These are phyloP conservation scores for Falco naumanni DNA, from an alignment of 2,797 vertebrate species.

Conservation along the genomic window DNA sequence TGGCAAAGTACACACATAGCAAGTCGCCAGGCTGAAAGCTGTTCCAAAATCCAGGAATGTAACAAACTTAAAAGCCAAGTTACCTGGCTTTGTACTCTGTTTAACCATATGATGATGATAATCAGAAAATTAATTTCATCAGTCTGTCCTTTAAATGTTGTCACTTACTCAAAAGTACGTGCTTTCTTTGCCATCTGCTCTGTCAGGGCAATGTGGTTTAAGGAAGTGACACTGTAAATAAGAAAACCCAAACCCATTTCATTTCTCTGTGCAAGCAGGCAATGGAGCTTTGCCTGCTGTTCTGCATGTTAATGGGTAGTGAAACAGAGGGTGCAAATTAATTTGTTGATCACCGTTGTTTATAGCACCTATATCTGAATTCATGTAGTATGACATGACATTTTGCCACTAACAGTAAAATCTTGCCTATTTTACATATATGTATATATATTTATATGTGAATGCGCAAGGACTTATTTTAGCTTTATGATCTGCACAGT, in stretches of 20 bases:
- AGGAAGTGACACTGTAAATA: neutral
- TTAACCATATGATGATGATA: neutral
- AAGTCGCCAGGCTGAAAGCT: neutral
- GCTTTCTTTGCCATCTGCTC: neutral
- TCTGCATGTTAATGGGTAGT: neutral
- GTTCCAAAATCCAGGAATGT: neutral
- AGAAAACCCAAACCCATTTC: neutral
- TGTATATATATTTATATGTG: neutral
- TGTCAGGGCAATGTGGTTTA: neutral
- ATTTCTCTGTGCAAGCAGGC: conserved; percentile 2
- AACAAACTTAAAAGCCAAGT: neutral
- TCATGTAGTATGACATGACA: neutral
- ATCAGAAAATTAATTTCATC: neutral
- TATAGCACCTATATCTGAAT: neutral
- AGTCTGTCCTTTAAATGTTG: neutral
- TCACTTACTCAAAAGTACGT: neutral
- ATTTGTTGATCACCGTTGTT: neutral
- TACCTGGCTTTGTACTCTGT: neutral
- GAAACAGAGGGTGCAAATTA: neutral
- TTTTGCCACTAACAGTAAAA: neutral
- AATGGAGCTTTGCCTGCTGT: neutral
- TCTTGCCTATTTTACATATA: neutral
- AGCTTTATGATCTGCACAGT: neutral
- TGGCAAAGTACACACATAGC: neutral
- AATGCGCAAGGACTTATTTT: neutral